Evolutionary conservation across 2,113 vertebrate species (phyloP).

Genomic region (Emberiza fucata): DNA sequence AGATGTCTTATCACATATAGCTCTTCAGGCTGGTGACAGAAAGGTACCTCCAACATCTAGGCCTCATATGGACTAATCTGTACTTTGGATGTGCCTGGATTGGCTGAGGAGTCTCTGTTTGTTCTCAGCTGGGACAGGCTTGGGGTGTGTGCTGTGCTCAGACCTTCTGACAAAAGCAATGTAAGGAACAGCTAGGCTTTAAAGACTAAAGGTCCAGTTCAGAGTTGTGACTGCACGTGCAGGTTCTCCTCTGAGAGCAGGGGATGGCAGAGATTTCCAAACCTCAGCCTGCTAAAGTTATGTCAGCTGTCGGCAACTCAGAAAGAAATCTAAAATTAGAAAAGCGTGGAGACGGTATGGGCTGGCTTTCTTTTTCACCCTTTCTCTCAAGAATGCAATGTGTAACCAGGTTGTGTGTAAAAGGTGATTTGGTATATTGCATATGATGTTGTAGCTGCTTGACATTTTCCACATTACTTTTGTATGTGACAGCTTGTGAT

Average conservation of each 20-base stretch:
- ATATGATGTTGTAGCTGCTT: background rate
- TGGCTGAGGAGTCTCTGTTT: background rate
- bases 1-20: background rate
- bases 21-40: background rate
- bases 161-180: background rate
- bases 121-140: background rate
- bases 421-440: background rate
- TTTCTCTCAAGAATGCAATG: background rate
- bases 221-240: rapidly evolving
- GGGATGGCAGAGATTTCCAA: background rate
- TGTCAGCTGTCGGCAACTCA: background rate
- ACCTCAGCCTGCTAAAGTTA: background rate
- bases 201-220: background rate
- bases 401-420: background rate
- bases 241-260: background rate
- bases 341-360: background rate
- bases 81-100: background rate
- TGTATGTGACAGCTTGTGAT: background rate
- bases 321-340: background rate
- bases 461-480: background rate
- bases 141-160: rapidly evolving
- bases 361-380: background rate
- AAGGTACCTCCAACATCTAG: background rate
- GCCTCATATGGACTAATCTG: background rate
- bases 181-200: background rate